Conservation (phyloP, 37 sponge, comb jelly and placozoan species). For the Aplysina aerophoba region DNA sequence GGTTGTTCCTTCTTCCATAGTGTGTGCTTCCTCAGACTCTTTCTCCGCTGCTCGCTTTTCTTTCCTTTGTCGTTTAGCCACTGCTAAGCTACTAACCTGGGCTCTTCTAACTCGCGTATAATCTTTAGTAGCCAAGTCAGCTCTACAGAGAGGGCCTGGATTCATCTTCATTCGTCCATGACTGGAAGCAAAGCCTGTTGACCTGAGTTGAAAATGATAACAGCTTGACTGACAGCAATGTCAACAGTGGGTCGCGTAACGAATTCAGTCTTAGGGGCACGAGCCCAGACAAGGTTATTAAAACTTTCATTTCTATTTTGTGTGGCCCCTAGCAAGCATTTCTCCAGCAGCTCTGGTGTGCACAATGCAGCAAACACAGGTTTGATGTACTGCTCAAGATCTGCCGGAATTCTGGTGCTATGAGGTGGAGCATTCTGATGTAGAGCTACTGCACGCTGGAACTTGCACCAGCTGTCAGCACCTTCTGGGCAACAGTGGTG, state of each 20-base stretch:
- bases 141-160: slow-evolving; percentile 25
- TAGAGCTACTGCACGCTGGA: slow-evolving; percentile 36
- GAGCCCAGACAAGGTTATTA: slow-evolving; percentile 15
- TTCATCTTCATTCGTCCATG: slow-evolving; percentile 17
- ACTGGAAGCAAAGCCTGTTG: slow-evolving; percentile 26
- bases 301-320: background rate
- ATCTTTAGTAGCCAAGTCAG: background rate
- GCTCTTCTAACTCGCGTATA: background rate
- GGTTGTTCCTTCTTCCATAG: background rate
- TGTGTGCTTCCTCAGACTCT: slow-evolving; percentile 6
- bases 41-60: slow-evolving; percentile 37
- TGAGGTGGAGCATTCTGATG: slow-evolving; percentile 27
- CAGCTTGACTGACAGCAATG: slow-evolving; percentile 16
- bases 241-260: background rate
- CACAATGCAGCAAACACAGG: slow-evolving; percentile 8
- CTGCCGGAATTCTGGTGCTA: slow-evolving; percentile 5
- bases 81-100: background rate
- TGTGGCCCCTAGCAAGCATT: background rate
- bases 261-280: slow-evolving; percentile 1
- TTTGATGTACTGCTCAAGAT: slow-evolving; percentile 28
- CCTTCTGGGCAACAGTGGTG: slow-evolving; percentile 40
- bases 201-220: slow-evolving; percentile 36
- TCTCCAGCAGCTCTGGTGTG: background rate
- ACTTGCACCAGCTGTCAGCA: slow-evolving; percentile 35
- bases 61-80: slow-evolving; percentile 23